phyloP scores from a whole-genome alignment of 23 tunicate genomes.

The Trididemnum clinides region DNA sequence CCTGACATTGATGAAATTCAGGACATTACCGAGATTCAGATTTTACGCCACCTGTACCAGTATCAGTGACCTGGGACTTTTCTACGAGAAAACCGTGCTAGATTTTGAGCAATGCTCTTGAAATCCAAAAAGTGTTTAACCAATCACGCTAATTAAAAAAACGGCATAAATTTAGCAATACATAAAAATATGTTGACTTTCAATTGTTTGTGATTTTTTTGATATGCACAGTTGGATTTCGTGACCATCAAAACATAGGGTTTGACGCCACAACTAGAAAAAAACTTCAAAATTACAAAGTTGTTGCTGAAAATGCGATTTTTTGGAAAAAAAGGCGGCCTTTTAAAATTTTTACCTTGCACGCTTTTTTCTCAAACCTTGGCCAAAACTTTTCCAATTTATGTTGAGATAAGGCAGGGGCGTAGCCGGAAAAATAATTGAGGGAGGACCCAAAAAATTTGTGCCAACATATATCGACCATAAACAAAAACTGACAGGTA shows the following conservation, averaged over 20 bases:
- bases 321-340: neutral
- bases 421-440: no score
- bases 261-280: neutral
- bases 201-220: neutral
- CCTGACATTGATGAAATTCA: conserved; percentile 11
- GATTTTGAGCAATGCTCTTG: neutral
- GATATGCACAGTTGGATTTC: neutral
- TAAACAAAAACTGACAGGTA: no score
- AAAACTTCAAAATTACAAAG: neutral
- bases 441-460: no score
- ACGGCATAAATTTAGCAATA: neutral
- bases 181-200: neutral
- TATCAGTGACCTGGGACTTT: neutral
- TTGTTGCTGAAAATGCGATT: neutral
- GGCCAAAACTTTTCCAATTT: neutral
- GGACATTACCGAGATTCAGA: neutral
- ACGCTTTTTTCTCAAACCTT: neutral
- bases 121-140: neutral
- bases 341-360: neutral
- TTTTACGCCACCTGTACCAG: neutral
- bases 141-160: neutral
- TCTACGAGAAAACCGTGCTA: neutral
- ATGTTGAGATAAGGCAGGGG: neutral
- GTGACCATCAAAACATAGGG: neutral
- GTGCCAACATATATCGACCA: no score